phyloP scores from a whole-genome alignment of 2,888 invertebrate species.

The Seira musarum region DNA sequence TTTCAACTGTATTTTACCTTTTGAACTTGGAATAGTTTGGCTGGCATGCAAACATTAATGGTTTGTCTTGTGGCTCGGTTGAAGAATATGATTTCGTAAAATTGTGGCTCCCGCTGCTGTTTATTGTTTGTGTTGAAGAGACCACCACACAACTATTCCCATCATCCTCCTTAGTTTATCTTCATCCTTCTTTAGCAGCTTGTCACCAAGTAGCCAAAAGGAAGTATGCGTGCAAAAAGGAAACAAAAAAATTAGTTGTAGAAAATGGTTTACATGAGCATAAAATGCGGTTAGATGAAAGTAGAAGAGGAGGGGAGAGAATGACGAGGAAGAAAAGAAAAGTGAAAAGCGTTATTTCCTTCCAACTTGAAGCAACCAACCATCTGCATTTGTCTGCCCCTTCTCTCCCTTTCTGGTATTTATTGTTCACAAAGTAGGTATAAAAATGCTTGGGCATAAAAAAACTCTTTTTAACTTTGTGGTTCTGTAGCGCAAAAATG shows the following conservation, averaged over 20 bases:
- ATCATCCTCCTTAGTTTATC: neutral
- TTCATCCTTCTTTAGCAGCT: conserved; percentile 11
- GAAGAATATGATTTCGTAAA: neutral
- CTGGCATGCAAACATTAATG: too few species aligned
- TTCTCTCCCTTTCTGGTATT: neutral
- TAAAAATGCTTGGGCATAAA: neutral
- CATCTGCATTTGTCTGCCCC: neutral
- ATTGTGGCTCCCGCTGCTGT: conserved; percentile 1
- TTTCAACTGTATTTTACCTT: too few species aligned
- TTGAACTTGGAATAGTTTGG: too few species aligned
- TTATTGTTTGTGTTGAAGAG: neutral
- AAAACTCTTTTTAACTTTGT: neutral
- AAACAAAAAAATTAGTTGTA: conserved; percentile 11
- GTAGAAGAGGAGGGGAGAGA: neutral
- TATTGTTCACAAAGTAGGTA: neutral
- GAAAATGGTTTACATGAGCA: conserved; percentile 37
- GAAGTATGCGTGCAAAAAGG: conserved; percentile 24
- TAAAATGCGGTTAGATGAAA: conserved; percentile 38
- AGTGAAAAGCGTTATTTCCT: conserved; percentile 2
- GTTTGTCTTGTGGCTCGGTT: neutral
- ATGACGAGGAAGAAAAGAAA: conserved; percentile 19
- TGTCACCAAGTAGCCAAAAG: conserved; percentile 22
- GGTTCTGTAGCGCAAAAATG: neutral
- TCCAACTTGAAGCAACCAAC: neutral
- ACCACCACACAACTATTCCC: neutral